Base-by-base conservation (phyloP, 1,140 invertebrate genomes). In the Drosophila pachea region DNA sequence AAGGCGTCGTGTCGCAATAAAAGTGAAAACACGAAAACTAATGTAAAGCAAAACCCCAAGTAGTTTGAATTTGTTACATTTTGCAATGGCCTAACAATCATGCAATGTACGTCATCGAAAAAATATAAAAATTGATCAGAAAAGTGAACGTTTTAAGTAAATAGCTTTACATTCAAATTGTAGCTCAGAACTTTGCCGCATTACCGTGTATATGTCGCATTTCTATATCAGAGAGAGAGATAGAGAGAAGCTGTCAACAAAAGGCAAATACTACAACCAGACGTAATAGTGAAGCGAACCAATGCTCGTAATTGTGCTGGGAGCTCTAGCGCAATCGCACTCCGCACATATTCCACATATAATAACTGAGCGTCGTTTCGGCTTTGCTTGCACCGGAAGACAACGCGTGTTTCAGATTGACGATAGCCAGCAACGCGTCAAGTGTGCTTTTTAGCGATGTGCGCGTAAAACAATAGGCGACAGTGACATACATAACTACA, bases 391-490 rank as follows among this genome's bases (percentile, higher is more conserved):
- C 53, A 54, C 63, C 74, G 74, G 74, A 71, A 70, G 48, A 49
- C 68, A 59, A 70, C 63, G 72, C 75, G 55, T 76, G 73, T 69
- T 65, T 78, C 73, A 81, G 78, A 81, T 78, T 78, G 64, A 73
- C 68, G 73, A 81, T 75, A 81, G 74, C 71, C 63, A 74, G 71
- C 71, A 73, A 73, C 70, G 75, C 71, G 72, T 68, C 59, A 67
- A 74, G 74, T 82, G 68, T 68, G 68, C 71, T 74, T 70, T 77
- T 69, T 47, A 54, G 71, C 61, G 64, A 76, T 74, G 76, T 81
- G 73, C 81, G 70, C 70, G 59, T 81, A 68, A 74, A 73, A 79
- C 81, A 74, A 79, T 70, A 74, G 81, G 73, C 66, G 65, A 84
- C 68, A 78, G 68, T 48, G 60, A 73, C 48, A 70, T 63, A 68